A percentile compares a stretch with the other conserved stretches of the same genome.
phyloP scores from a whole-genome alignment of 2,113 vertebrate genomes.

The Rhombomys opimus region DNA sequence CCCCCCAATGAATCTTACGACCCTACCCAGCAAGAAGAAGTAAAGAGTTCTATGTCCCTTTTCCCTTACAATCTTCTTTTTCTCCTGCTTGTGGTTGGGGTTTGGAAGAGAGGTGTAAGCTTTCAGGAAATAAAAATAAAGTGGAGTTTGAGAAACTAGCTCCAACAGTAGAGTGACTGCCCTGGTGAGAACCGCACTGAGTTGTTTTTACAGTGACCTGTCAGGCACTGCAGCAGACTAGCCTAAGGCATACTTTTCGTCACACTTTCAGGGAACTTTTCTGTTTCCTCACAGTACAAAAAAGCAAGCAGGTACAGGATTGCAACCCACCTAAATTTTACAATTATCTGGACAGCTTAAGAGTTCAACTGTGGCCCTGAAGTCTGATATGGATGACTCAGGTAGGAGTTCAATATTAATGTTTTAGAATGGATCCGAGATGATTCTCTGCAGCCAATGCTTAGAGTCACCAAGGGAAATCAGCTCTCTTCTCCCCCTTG shows the following conservation, averaged over 20 bases:
- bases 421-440: background rate
- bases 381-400: background rate
- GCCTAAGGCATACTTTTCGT: background rate
- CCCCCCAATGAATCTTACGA: too few species aligned
- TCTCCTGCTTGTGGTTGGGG: too few species aligned
- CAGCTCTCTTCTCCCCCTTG: background rate
- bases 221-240: background rate
- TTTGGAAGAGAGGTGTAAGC: too few species aligned
- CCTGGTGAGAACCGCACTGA: background rate
- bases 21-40: too few species aligned
- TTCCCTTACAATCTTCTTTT: too few species aligned
- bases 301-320: background rate
- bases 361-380: background rate
- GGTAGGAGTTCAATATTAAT: background rate
- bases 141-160: too few species aligned
- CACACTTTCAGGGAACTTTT: background rate
- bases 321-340: background rate
- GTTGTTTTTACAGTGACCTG: constrained; percentile 8
- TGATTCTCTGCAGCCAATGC: background rate
- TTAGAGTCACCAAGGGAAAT: background rate
- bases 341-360: background rate
- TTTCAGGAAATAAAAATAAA: too few species aligned
- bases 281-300: background rate
- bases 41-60: too few species aligned
- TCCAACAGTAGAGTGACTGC: too few species aligned